Percentiles rank a stretch among this genome's conserved stretches.
Evolutionary conservation across 2,797 vertebrate genomes (phyloP).

Genomic region (Dendrocincla tyrannina): DNA sequence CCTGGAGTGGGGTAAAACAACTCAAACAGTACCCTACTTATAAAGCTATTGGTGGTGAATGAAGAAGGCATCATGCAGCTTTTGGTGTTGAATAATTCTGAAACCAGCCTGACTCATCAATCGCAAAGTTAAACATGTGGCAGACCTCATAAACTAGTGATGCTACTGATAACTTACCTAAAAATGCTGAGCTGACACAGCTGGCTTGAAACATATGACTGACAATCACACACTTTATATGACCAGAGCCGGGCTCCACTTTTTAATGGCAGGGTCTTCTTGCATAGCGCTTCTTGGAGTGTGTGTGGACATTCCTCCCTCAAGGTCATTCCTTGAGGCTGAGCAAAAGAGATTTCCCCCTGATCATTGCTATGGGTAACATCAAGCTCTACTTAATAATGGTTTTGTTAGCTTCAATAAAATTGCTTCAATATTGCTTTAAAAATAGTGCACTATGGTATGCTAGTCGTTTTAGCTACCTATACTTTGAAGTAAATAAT

Average conservation of each 20-base stretch:
- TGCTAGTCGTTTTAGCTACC: background rate
- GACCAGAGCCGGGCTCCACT: background rate
- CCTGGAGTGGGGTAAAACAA: background rate
- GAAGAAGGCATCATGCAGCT: background rate
- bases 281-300: background rate
- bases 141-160: background rate
- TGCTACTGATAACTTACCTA: background rate
- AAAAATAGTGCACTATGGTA: background rate
- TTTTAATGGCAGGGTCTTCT: background rate
- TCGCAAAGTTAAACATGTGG: background rate
- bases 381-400: background rate
- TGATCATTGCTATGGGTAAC: background rate
- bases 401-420: background rate
- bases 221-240: background rate
- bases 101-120: background rate
- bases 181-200: background rate
- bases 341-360: background rate
- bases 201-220: background rate
- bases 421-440: background rate
- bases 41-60: background rate
- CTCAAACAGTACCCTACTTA: background rate
- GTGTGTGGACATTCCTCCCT: background rate
- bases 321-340: background rate
- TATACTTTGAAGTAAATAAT: background rate
- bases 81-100: background rate